phyloP scores from a whole-genome alignment of 2,888 invertebrate species.

The Falcaria lacertinaria region DNA sequence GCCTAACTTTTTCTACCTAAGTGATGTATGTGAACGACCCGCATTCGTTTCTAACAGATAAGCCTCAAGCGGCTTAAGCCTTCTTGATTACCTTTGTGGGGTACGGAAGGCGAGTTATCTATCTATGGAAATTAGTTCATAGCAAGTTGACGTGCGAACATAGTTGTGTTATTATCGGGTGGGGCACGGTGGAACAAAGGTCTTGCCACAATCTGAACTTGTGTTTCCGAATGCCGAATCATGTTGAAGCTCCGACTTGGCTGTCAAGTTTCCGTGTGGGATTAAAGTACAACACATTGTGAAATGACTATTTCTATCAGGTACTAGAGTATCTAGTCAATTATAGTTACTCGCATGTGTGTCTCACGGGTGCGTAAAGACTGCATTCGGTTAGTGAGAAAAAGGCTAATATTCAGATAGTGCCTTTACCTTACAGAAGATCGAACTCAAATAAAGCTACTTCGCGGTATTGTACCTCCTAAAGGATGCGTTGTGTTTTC shows the following conservation, averaged over 20 bases:
- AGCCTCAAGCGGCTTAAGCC: conserved; percentile 31
- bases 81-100: conserved; percentile 38
- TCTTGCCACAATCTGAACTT: too few species aligned
- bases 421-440: too few species aligned
- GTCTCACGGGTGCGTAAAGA: too few species aligned
- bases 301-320: too few species aligned
- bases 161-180: conserved; percentile 55
- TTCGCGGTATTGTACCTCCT: too few species aligned
- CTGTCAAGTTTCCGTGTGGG: conserved; percentile 34
- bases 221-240: conserved; percentile 47
- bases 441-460: too few species aligned
- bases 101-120: conserved; percentile 34
- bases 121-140: conserved; percentile 35
- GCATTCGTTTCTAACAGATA: conserved; percentile 38
- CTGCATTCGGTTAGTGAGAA: too few species aligned
- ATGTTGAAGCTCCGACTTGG: conserved; percentile 42
- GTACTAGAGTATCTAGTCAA: too few species aligned
- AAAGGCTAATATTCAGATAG: too few species aligned
- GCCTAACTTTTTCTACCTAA: not conserved
- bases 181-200: conserved; percentile 48
- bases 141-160: conserved; percentile 31
- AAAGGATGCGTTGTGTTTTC: too few species aligned
- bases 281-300: conserved; percentile 19
- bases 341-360: too few species aligned
- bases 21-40: conserved; percentile 25